Evolutionary conservation across 2,113 vertebrate species (phyloP).

Genomic region (Pedetes capensis): DNA sequence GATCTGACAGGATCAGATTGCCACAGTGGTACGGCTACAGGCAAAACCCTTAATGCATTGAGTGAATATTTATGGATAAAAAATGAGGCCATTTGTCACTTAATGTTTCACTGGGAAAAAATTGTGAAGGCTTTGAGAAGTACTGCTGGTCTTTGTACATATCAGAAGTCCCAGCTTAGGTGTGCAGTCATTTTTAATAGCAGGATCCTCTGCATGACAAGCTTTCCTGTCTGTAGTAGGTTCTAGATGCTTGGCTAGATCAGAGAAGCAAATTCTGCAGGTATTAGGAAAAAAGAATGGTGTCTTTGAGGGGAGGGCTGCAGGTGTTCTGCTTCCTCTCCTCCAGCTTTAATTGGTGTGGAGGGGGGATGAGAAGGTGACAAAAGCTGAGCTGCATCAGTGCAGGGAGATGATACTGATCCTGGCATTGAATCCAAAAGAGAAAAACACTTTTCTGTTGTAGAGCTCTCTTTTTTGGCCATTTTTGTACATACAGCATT

Average conservation of each 20-base stretch:
- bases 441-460: neutral
- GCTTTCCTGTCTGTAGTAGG: neutral
- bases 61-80: slow-evolving; percentile 30
- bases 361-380: neutral
- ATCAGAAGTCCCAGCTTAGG: neutral
- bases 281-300: neutral
- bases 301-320: neutral
- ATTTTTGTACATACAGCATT: neutral
- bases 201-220: neutral
- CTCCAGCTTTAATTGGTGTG: slow-evolving; percentile 31
- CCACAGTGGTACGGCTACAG: too few relatives aligned
- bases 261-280: neutral
- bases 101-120: neutral
- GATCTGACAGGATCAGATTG: too few relatives aligned
- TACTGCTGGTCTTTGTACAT: neutral
- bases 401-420: neutral
- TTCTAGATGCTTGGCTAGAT: neutral
- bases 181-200: neutral
- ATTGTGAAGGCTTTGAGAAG: neutral
- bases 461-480: neutral
- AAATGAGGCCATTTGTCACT: slow-evolving; percentile 3
- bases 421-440: neutral
- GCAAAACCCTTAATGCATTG: neutral
- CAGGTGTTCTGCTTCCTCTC: neutral
- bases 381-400: neutral